Base-by-base conservation (phyloP, 35 echinoderm and acorn worm species). In the Strongylocentrotus purpuratus region DNA sequence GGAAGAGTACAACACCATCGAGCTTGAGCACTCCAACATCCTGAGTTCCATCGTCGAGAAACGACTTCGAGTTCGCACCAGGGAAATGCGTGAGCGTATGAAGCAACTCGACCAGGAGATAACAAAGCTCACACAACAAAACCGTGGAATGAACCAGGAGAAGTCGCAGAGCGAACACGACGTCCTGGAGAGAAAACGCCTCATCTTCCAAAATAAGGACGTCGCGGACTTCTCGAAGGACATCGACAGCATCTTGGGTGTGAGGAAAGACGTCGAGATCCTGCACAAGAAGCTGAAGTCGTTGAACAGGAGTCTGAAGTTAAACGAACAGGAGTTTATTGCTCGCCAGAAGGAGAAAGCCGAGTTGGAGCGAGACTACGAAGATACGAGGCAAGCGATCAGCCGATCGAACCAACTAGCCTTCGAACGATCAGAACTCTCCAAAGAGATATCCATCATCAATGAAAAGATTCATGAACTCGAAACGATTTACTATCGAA, bases 381-480 rank as follows among this genome's bases (percentile, higher is more conserved):
- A 97, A 48, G 94, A 96, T 22, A 96, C 96, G 97, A 78, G 97
- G 1, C 95, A 93, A 33, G 94, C 94, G 33, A 95, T 97, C 8
- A 97, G 97, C 58, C 45, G 96, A 61, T 99, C 98, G 2, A 99
- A 99, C 89, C 96, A 97, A 90, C 94, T 99, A 20, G 98, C 96
- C 17, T 97, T 96, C 61, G 98, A 99, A 55, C 96, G 96, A 94
- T 96, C 96, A 33, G 95, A 97, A 88, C 95, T 99, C 13, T 94
- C 95, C 4, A 99, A 99, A 52, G 97, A 99, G 33, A 99, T 99
- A 31, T 85, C 94, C 7, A 97, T 97, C 35, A 96, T 97, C 52
- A 97, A 97, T 33, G 96, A 99, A 87, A 99, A 97, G 95, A 97
- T 99, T 58, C 97, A 96, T 48, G 96, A 99, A 94, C 61, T 99